A percentile compares a stretch with the other conserved stretches of the same genome.
phyloP scores from a whole-genome alignment of 53 echinoderm and acorn worm species.

The Stichopus horrens region DNA sequence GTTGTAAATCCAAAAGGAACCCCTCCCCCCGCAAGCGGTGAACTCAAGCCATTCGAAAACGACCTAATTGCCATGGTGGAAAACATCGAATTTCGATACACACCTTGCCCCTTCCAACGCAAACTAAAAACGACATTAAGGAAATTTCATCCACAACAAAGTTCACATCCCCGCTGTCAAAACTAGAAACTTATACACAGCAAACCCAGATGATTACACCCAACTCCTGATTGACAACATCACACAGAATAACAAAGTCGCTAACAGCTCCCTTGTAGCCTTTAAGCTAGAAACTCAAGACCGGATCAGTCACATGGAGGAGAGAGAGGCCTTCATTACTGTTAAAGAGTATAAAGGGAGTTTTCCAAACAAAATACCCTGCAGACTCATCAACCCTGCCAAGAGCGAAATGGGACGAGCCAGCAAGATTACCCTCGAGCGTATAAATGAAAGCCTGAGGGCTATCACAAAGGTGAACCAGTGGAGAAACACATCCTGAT shows the following conservation, averaged over 20 bases:
- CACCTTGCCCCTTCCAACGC: neutral
- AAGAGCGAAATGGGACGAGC: too few relatives aligned
- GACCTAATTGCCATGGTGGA: neutral
- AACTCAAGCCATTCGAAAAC: neutral
- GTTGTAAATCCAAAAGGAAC: neutral
- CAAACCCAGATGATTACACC: neutral
- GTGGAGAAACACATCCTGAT: too few relatives aligned
- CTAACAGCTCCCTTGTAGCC: too few relatives aligned
- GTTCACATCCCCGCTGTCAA: neutral
- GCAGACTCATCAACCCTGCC: too few relatives aligned
- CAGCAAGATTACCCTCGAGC: too few relatives aligned
- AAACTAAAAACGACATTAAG: neutral
- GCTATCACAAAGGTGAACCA: too few relatives aligned
- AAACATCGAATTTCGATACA: neutral
- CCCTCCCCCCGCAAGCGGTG: conserved; percentile 1
- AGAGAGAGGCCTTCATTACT: too few relatives aligned
- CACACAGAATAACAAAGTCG: neutral
- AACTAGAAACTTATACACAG: conserved; percentile 23
- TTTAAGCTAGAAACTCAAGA: too few relatives aligned
- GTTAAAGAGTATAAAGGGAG: too few relatives aligned
- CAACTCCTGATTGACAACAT: conserved; percentile 25
- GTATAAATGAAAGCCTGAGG: too few relatives aligned
- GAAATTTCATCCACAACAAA: neutral
- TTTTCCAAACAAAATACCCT: too few relatives aligned
- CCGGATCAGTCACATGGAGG: too few relatives aligned